These are phyloP conservation scores for Poeciliopsis turneri DNA, from an alignment of 2,797 vertebrate genomes.

Conservation along the genomic window DNA sequence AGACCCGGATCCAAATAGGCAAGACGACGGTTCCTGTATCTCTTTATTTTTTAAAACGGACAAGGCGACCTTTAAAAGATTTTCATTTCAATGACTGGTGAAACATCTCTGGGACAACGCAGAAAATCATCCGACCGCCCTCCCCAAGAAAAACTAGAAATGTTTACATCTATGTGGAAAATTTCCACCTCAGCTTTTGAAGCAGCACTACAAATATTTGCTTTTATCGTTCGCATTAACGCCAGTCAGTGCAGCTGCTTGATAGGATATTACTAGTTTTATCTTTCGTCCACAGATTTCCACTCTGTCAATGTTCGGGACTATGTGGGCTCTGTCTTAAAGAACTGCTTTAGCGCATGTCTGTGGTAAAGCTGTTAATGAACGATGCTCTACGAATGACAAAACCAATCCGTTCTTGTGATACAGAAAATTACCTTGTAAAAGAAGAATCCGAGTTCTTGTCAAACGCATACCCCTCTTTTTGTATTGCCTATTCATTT, in stretches of 20 bases:
- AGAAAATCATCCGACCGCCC: background rate
- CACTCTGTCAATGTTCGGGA: conserved; percentile 2
- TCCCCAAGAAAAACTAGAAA: background rate
- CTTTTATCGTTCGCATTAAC: background rate
- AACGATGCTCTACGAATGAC: conserved; percentile 14
- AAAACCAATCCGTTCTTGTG: conserved; percentile 23
- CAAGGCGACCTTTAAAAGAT: conserved; percentile 8
- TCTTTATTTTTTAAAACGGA: conserved; percentile 13
- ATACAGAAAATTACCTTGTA: conserved; percentile 44
- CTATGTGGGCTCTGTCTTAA: background rate
- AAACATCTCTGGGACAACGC: background rate
- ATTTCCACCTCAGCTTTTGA: background rate
- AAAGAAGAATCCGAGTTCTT: conserved; percentile 29
- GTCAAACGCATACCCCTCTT: conserved; percentile 6
- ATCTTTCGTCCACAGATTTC: conserved; percentile 9
- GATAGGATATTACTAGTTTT: background rate
- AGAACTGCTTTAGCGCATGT: conserved; percentile 8
- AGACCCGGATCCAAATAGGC: conserved; percentile 23
- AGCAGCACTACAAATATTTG: background rate
- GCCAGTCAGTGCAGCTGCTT: background rate
- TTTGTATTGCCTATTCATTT: conserved; percentile 43
- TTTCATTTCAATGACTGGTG: conserved; percentile 9
- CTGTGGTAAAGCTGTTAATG: conserved; percentile 18
- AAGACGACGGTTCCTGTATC: conserved; percentile 13
- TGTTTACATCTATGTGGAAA: background rate